Base-by-base conservation (phyloP, 1,140 invertebrate genomes). In the Drosophila busckii region DNA sequence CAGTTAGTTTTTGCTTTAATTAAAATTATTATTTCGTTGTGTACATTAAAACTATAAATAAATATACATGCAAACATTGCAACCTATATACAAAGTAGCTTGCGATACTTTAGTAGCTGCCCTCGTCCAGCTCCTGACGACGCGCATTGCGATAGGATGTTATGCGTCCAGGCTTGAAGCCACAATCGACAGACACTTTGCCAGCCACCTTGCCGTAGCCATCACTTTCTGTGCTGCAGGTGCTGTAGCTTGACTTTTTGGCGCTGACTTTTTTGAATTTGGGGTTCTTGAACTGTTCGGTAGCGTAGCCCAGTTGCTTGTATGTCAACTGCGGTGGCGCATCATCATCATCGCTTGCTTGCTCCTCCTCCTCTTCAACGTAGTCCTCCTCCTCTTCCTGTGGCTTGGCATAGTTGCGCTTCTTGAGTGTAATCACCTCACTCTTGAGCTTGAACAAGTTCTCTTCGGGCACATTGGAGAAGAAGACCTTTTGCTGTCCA, bases 401-500 rank as follows among this genome's bases (percentile, higher is more conserved):
- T 15, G 73, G 68, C 29, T 44, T 28, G n/a, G 13, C 32, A 22
- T 73, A 82, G 32, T 10, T 48, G 58, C 52, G 64, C 8, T 78
- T 55, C 56, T 87, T 87, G 2, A 88, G 53, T 13, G 88, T 88
- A 8, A 89, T 83, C 2, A 89, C 75, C 4, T 88, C 85, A 22
- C 70, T 88, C 20, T 89, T 88, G 3, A 88, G 64, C 29, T 70
- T 83, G n/a, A 78, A 70, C 0, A 89, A 70, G 58, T 87, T 88
- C 34, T 89, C 89, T 40, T 89, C 89, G 7, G 88, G 78, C 15
- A 89, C 65, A 3, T 88, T 84, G 1, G 49, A 54, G 3, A 70
- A 54, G 3, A 49, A 63, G 0, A 84, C 71, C 2, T 68, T 67
- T 12, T 49, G 70, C 29, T 76, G 56, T 1, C 53, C 69, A 16